Base-by-base conservation (phyloP, 2,888 invertebrate species). In the Phaonia tiefii region DNA sequence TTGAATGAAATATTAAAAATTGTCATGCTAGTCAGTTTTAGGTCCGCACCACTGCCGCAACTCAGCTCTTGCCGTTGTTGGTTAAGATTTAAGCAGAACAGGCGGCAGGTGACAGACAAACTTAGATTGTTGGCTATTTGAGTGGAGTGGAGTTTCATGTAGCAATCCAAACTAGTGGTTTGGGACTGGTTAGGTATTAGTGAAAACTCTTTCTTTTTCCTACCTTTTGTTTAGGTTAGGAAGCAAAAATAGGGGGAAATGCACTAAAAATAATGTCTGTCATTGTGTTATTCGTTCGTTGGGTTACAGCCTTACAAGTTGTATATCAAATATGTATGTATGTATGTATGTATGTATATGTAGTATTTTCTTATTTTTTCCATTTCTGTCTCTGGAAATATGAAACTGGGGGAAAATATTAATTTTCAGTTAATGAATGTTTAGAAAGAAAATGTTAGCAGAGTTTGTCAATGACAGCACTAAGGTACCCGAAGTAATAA, bases 361-460 rank as follows among this genome's bases (percentile, higher is more conserved):
- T 67, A 13, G 39, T 49, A n/a, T 56, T 42, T 11, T 5, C 69
- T 54, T 71, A 1, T 67, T 42, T 58, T 17, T 72, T 44, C 26
- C 13, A 60, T 71, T 42, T 51, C 26, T 20, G 31, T 7, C 22
- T 39, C 13, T 22, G 42, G 58, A 76, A 80, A 76, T 65, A 54
- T 80, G 73, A 80, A 74, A 66, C 76, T 60, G 10, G 54, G n/a
- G 51, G 26, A 73, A 80, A 66, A 66, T 80, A 80, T 80, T 77
- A 76, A 71, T 80, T 80, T 80, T 75, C 71, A 60, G 20, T 67
- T 72, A 63, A 72, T 72, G 72, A n/a, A 72, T 39, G 20, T 63
- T 39, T 63, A 20, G 37, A 31, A 42, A 60, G 20, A 31, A 37
- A 60, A 42, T 70, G 1, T 54, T 17, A 51, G 39, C 8, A 22